Base-by-base conservation (phyloP, 2,888 invertebrate genomes). In the Oscheius onirici region DNA sequence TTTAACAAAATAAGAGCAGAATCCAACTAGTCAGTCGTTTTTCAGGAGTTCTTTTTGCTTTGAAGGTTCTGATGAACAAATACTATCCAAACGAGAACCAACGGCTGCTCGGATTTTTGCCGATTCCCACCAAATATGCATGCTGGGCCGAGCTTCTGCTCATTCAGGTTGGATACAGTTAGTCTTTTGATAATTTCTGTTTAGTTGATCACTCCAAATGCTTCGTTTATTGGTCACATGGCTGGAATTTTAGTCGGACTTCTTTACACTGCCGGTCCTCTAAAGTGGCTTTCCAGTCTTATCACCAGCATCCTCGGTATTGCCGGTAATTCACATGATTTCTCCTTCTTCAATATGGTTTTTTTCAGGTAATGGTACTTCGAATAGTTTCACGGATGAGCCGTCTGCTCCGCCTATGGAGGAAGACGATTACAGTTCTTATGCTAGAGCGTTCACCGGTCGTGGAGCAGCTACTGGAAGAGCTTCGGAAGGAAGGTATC, bases 241-340 rank as follows among this genome's bases (percentile, higher is more conserved):
- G 91, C 91, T 26, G 92, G 92, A 10, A 91, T 92, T 77, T 80
- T 92, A 10, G 90, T 91, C 34, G 92, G 92, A 13, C 87, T 91
- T 49, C 78, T 90, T 24, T 92, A 91, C 80, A 89, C 90, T 55
- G 89, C 90, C 67, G 89, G 89, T n/a, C 90, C 90, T 2, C 82
- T 90, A 0, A 87, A 87, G 65, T 55, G 46, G 44, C 24, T 71
- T 15, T 44, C 66, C 24, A 67, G 73, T 54, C 17, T 63, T 15
- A 26, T 60, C 10, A 15, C 26, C n/a, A 46, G 57, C 34, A 40
- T 28, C 24, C 17, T 61, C 2, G 61, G 46, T 24, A 57, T 34
- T 15, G 43, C 52, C 20, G 54, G 66, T 40, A 24, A 20, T 40
- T 41, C 6, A 41, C 1, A 8, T n/a, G 3, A 10, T 51, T 49